phyloP scores from a whole-genome alignment of 2,888 invertebrate species.

The Prosopocoilus inquinatus region DNA sequence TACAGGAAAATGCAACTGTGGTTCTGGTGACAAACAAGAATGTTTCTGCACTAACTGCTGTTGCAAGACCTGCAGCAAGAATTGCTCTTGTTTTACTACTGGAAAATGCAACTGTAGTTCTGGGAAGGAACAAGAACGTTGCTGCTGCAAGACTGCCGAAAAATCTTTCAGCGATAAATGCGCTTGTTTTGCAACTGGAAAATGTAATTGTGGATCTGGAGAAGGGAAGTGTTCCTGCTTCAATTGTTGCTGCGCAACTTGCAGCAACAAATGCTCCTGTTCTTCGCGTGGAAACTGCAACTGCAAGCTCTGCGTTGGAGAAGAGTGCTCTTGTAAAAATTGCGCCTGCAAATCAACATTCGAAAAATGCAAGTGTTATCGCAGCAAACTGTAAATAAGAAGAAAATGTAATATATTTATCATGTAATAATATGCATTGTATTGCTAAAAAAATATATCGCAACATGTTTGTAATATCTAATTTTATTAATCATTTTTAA shows the following conservation, averaged over 20 bases:
- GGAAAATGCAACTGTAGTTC: neutral
- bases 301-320: neutral
- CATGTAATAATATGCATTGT: too few relatives aligned
- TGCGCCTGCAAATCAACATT: neutral
- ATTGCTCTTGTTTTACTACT: neutral
- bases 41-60: neutral
- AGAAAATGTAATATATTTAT: too few relatives aligned
- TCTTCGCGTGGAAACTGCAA: neutral
- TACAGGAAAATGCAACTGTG: neutral
- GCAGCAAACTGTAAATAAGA: too few relatives aligned
- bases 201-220: neutral
- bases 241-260: neutral
- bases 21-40: neutral
- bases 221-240: neutral
- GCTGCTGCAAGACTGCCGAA: neutral
- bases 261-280: neutral
- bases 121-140: neutral
- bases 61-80: neutral
- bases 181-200: neutral
- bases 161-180: conserved; percentile 4
- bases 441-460: too few relatives aligned
- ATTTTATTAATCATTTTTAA: too few relatives aligned
- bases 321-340: neutral
- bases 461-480: too few relatives aligned
- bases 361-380: neutral